phyloP scores from a whole-genome alignment of 2,113 vertebrate genomes.

The Amazona vittata region DNA sequence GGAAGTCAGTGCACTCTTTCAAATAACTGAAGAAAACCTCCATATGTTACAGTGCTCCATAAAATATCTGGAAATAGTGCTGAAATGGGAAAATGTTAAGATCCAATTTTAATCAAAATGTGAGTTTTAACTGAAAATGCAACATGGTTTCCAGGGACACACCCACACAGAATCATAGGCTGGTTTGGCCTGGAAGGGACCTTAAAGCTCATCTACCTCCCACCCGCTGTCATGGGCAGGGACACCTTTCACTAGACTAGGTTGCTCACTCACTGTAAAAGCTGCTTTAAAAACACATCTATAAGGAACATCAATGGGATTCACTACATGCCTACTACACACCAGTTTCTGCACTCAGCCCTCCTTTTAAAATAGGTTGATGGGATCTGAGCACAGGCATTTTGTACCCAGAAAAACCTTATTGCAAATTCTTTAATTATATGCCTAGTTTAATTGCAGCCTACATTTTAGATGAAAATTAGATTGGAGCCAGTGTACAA shows the following conservation, averaged over 20 bases:
- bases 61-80: background rate
- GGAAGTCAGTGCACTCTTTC: background rate
- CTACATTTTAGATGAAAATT: background rate
- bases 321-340: background rate
- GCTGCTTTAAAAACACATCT: background rate
- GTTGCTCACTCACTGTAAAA: background rate
- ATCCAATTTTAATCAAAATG: background rate
- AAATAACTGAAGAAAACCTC: background rate
- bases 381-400: background rate
- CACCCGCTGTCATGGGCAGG: background rate
- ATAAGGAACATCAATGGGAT: background rate
- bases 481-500: background rate
- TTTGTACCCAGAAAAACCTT: background rate
- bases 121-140: background rate
- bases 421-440: background rate
- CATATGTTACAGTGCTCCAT: background rate
- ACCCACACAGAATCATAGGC: background rate
- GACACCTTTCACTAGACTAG: background rate
- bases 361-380: background rate
- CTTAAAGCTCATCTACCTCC: background rate
- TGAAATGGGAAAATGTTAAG: background rate
- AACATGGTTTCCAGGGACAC: background rate
- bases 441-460: background rate
- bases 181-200: background rate
- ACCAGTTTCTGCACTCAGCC: background rate